phyloP scores from a whole-genome alignment of 2,888 invertebrate genomes.

The Zonitis immaculata region DNA sequence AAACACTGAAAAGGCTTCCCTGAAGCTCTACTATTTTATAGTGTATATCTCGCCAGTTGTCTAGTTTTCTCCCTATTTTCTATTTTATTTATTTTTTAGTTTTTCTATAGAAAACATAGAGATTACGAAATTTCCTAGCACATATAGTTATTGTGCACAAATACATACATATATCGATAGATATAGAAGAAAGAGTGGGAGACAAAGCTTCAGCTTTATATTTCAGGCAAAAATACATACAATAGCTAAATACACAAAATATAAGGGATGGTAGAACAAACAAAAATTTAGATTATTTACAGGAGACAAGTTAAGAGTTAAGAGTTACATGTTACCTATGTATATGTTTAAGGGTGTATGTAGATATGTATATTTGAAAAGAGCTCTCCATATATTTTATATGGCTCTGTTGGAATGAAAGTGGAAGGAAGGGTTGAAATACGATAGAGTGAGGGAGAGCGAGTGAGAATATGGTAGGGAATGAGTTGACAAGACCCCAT shows the following conservation, averaged over 20 bases:
- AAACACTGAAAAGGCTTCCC: not conserved
- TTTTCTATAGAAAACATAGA: not conserved
- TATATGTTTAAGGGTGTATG: conserved; percentile 23
- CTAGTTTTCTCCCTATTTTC: not conserved
- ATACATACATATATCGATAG: no score
- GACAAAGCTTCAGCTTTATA: not conserved
- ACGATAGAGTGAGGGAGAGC: not conserved
- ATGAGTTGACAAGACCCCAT: conserved; percentile 40
- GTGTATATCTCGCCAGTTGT: not conserved
- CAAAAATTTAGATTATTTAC: conserved; percentile 36
- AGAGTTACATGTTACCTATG: no score
- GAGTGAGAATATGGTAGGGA: no score
- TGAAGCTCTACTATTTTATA: not conserved
- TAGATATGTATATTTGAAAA: conserved; percentile 21
- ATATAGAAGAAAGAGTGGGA: not conserved
- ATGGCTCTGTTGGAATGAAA: conserved; percentile 5
- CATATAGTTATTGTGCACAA: no score
- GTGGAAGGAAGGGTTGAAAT: not conserved
- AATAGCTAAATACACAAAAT: conserved; percentile 8
- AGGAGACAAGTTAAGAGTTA: conserved; percentile 18
- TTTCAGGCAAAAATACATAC: conserved; percentile 10
- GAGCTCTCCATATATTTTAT: no score
- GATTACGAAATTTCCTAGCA: not conserved
- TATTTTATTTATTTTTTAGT: not conserved
- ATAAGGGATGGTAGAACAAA: conserved; percentile 33